Evolutionary conservation across 2,888 invertebrate genomes (phyloP).

Genomic region (Cetonia aurata): DNA sequence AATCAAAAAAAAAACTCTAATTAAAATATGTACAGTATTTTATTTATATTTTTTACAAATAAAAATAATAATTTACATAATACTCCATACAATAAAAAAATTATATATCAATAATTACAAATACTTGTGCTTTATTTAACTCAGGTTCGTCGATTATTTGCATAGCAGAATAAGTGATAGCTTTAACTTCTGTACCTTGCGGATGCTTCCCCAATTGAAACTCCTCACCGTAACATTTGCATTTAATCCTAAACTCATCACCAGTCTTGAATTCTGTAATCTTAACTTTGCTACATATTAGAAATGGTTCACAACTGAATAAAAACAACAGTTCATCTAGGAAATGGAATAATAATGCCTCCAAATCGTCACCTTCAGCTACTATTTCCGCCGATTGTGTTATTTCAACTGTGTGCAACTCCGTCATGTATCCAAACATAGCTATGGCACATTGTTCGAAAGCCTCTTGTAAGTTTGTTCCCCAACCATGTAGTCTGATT

Average conservation of each 20-base stretch:
- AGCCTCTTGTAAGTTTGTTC: slow-evolving; percentile 85
- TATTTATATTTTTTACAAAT: slow-evolving; percentile 17
- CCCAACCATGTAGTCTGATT: slow-evolving; percentile 93
- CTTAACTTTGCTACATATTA: slow-evolving; percentile 88
- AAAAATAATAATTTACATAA: slow-evolving; percentile 44
- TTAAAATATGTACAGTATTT: slow-evolving; percentile 1
- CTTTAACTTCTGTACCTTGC: slow-evolving; percentile 98
- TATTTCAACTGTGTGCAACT: slow-evolving; percentile 86
- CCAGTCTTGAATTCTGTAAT: slow-evolving; percentile 87
- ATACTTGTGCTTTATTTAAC: slow-evolving; percentile 81
- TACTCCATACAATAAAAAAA: slow-evolving; percentile 50
- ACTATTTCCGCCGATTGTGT: slow-evolving; percentile 83
- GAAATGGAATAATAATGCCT: slow-evolving; percentile 90
- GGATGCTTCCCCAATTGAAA: slow-evolving; percentile 94
- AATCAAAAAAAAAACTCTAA: slow-evolving; percentile 9
- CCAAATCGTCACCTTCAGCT: slow-evolving; percentile 90
- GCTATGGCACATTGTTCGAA: slow-evolving; percentile 96
- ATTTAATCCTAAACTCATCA: slow-evolving; percentile 85
- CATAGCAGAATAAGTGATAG: slow-evolving; percentile 99
- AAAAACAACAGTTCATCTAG: slow-evolving; percentile 94
- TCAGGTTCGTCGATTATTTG: slow-evolving; percentile 84
- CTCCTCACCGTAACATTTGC: slow-evolving; percentile 91
- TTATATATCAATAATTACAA: slow-evolving; percentile 98
- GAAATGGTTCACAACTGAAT: slow-evolving; percentile 91
- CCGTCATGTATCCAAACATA: slow-evolving; percentile 99